Evolutionary conservation across 2,888 invertebrate species (phyloP).

Genomic region (Nowickia ferox): DNA sequence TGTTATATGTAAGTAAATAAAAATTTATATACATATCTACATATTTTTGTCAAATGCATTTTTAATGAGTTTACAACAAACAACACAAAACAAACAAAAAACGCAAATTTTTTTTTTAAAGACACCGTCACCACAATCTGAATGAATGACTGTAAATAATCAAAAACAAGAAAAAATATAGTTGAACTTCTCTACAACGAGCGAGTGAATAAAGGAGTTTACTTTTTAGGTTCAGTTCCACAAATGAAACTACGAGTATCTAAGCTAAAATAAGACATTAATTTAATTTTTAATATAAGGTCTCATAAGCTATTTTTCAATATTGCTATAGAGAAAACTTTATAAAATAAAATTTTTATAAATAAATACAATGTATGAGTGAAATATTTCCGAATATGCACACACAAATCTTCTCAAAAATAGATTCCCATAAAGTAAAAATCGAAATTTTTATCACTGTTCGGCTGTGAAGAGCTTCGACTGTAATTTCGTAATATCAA

Average conservation of each 20-base stretch:
- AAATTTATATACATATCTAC: constrained; percentile 21
- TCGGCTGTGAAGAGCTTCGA: neutral
- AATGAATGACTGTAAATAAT: neutral
- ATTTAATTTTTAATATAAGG: no score
- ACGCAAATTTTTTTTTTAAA: neutral
- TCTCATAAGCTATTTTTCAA: no score
- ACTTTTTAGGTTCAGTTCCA: neutral
- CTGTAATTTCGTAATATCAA: constrained; percentile 17
- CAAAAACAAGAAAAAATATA: neutral
- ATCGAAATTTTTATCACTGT: neutral
- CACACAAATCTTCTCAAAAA: neutral
- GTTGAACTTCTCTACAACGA: neutral
- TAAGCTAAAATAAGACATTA: no score
- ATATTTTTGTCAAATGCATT: neutral
- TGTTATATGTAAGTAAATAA: constrained; percentile 85
- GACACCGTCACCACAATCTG: neutral
- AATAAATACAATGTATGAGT: no score
- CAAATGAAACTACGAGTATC: no score
- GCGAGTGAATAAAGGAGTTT: neutral
- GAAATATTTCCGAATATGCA: neutral
- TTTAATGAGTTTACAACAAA: constrained; percentile 29
- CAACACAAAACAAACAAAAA: neutral
- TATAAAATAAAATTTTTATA: no score
- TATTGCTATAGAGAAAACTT: no score
- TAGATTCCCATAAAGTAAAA: neutral